Conservation (phyloP, 2,113 vertebrate genomes). For the Echinops telfairi region DNA sequence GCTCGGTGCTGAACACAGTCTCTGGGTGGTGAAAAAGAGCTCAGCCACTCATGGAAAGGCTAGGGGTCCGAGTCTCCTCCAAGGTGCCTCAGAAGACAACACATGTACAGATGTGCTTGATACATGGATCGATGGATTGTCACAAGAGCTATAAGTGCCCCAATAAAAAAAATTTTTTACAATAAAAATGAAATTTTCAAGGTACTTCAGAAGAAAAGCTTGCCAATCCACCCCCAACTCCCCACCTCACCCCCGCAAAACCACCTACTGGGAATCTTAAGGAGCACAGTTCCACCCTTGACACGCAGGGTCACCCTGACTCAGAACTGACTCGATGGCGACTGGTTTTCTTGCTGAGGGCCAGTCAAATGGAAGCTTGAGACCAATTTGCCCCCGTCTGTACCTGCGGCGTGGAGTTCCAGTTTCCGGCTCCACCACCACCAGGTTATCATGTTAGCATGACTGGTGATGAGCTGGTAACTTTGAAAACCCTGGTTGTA, state of each 20-base stretch:
- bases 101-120: no score
- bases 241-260: neutral
- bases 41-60: neutral
- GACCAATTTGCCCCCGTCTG: neutral
- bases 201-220: neutral
- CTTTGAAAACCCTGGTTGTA: neutral
- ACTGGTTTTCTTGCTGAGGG: neutral
- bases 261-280: neutral
- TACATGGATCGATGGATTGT: no score
- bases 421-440: neutral
- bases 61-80: neutral
- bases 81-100: no score
- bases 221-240: neutral
- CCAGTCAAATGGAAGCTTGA: neutral
- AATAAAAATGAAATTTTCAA: neutral
- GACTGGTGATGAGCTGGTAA: neutral
- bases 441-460: neutral
- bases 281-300: neutral
- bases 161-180: no score
- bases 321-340: neutral
- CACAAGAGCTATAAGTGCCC: no score
- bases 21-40: neutral
- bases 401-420: fast-evolving
- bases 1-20: neutral
- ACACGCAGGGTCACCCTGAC: neutral